These are phyloP conservation scores for Megaceryle maxima DNA, from an alignment of 2,113 vertebrate species.

Conservation along the genomic window DNA sequence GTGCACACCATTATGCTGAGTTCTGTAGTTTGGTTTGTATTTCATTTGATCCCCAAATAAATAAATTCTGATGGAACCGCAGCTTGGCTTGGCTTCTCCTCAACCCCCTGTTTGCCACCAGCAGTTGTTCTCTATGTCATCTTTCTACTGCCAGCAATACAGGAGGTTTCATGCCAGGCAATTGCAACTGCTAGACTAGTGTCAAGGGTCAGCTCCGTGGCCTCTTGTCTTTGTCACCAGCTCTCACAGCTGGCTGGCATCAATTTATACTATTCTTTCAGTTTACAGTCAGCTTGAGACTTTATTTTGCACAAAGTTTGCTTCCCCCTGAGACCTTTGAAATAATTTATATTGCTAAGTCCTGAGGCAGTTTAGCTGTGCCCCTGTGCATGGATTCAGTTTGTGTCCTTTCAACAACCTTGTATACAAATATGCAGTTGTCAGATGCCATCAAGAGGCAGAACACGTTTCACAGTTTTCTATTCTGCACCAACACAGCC, in stretches of 20 bases:
- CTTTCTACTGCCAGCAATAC: neutral
- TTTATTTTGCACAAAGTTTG: neutral
- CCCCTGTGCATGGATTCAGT: neutral
- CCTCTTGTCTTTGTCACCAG: conserved; percentile 35
- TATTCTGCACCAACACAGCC: fast-evolving
- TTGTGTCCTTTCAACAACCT: neutral
- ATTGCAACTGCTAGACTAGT: neutral
- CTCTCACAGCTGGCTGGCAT: conserved; percentile 44
- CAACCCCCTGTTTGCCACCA: neutral
- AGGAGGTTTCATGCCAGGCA: conserved; percentile 22
- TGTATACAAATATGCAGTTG: neutral
- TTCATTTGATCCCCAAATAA: neutral
- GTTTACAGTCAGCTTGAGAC: neutral
- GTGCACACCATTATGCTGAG: fast-evolving
- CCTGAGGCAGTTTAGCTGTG: neutral
- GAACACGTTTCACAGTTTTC: neutral
- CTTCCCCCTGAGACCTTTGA: neutral
- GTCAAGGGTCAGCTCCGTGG: conserved; percentile 6
- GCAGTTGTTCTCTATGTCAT: neutral
- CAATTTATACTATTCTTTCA: neutral
- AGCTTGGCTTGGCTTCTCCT: neutral
- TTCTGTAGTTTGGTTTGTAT: neutral
- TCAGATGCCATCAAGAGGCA: neutral
- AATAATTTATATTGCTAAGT: neutral
- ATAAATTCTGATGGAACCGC: neutral